Evolutionary conservation across 1,140 invertebrate genomes (phyloP), one percentile per base, ranked within the genome.

Genomic region (Ectropis grisescens): DNA sequence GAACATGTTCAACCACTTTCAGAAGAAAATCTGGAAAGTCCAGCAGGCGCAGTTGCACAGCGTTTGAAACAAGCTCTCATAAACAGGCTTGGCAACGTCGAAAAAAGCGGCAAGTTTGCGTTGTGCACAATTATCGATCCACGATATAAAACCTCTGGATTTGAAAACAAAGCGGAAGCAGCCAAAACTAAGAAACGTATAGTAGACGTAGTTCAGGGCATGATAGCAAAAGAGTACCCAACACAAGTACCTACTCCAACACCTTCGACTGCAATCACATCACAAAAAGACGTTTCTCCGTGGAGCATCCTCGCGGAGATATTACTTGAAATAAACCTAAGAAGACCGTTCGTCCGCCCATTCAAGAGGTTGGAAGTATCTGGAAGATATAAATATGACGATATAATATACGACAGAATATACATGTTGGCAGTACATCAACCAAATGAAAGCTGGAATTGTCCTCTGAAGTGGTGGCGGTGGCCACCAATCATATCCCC

Each of bases 71-170:
- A n/a, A n/a, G n/a, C n/a, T n/a, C n/a, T n/a, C n/a, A n/a, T n/a
- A n/a, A n/a, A n/a, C n/a, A n/a, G n/a, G n/a, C n/a, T n/a, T n/a
- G n/a, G n/a, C n/a, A n/a, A 16, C 12, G 28, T 42, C 12, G 45
- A 48, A 11, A 48, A 14, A 33, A 42, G 28, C 19, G 24, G 24
- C 11, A 46, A 37, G 16, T 45, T 45, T n/a, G 35, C 39, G 1
- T 13, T 32, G 11, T 41, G 35, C 13, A 47, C 45, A 19, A 19
- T 48, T 26, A 22, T 48, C 22, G 41, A 49, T 13, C 46, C 46
- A 2, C 26, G 46, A 11, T 49, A 43, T 16, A 49, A 49, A 34
- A 33, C 38, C 11, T 2, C 10, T 6, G 41, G 34, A 22, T 50
- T 50, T 29, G 19, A 10, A 9, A 37, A 49, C 25, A 2, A 5